Evolutionary conservation across 2,888 invertebrate species (phyloP).

Genomic region (Empis stercorea): DNA sequence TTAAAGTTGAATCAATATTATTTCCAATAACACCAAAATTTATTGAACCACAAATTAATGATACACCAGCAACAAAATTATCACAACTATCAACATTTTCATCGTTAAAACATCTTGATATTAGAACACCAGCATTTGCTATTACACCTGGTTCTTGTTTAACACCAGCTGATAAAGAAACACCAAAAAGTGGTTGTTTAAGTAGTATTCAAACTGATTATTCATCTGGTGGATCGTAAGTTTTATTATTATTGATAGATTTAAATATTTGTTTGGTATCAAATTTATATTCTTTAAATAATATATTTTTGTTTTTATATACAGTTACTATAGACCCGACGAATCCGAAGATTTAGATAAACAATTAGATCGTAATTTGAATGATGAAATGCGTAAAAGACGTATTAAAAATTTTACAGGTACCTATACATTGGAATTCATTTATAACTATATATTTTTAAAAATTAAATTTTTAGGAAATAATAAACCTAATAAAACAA

Average conservation of each 20-base stretch:
- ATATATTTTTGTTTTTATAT: no score
- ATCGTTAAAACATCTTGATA: slow-evolving; percentile 42
- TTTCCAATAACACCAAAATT: slow-evolving; percentile 45
- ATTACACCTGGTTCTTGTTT: slow-evolving; percentile 31
- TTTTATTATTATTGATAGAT: no score
- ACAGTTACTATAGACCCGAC: slow-evolving; percentile 47
- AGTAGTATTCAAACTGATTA: slow-evolving; percentile 43
- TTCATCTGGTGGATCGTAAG: slow-evolving; percentile 41
- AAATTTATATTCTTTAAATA: no score
- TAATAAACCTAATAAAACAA: no score
- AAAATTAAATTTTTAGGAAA: no score
- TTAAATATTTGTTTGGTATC: no score
- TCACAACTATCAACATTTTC: slow-evolving; percentile 23
- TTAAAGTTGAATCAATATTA: slow-evolving; percentile 39
- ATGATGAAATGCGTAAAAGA: slow-evolving; percentile 16
- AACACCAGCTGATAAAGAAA: slow-evolving; percentile 21
- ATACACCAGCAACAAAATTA: slow-evolving; percentile 17
- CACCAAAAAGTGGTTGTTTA: slow-evolving; percentile 28
- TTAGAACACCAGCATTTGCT: slow-evolving; percentile 45
- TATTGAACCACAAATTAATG: slow-evolving; percentile 32
- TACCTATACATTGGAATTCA: no score
- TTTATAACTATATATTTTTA: no score
- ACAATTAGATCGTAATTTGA: slow-evolving; percentile 20
- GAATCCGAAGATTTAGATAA: slow-evolving; percentile 41
- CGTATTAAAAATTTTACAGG: background rate